Conservation (phyloP, 2,113 vertebrate genomes). For the Promerops cafer region DNA sequence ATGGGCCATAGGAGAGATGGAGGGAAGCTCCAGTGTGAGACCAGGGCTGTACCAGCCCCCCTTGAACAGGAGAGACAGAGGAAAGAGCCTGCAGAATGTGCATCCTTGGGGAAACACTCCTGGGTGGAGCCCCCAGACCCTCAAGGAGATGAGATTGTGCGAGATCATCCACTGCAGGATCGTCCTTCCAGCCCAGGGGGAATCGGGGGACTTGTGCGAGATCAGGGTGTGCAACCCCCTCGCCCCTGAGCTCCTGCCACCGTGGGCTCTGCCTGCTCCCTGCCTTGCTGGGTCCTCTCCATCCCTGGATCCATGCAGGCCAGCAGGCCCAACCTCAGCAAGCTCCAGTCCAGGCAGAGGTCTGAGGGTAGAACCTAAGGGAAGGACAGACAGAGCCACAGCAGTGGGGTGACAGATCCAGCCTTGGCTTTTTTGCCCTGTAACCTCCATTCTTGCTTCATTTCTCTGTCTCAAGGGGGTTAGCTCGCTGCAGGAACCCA, state of each 20-base stretch:
- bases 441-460: not conserved
- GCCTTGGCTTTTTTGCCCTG: not conserved
- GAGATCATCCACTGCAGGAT: not conserved
- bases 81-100: not conserved
- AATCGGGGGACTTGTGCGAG: not conserved
- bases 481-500: not conserved
- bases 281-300: not conserved
- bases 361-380: not conserved
- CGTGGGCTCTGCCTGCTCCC: accelerated
- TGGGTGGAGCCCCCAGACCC: not conserved
- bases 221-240: not conserved
- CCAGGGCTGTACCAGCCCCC: not conserved
- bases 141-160: not conserved
- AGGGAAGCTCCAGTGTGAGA: not conserved
- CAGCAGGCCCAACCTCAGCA: not conserved
- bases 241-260: not conserved
- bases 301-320: accelerated
- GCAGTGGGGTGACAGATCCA: not conserved
- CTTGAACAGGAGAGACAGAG: not conserved
- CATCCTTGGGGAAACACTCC: not conserved
- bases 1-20: accelerated
- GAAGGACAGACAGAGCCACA: not conserved
- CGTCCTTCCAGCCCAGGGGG: not conserved
- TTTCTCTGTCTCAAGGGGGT: not conserved
- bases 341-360: not conserved